Evolutionary conservation across 1,140 invertebrate genomes (phyloP).

Genomic region (Leptinotarsa lineolata): DNA sequence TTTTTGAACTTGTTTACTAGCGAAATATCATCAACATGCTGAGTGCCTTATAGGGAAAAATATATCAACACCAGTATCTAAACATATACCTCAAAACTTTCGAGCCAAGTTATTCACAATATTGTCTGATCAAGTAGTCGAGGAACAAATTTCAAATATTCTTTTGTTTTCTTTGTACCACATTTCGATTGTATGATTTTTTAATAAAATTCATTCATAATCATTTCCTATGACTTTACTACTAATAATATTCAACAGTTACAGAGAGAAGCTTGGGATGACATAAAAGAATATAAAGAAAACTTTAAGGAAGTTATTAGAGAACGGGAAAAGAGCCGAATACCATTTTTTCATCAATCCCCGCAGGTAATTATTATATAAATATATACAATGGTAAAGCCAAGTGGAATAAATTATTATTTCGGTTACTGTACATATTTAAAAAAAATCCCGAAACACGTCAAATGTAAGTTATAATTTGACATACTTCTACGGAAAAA

Average conservation of each 20-base stretch:
- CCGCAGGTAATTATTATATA: constrained; percentile 44
- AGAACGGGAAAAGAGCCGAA: constrained; percentile 41
- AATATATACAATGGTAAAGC: neutral
- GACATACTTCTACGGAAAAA: too few species aligned
- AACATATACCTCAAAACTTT: neutral
- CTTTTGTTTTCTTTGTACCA: too few species aligned
- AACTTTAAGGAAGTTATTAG: constrained; percentile 47
- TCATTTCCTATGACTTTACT: neutral
- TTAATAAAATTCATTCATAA: neutral
- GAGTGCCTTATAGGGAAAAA: too few species aligned
- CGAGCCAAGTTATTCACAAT: too few species aligned
- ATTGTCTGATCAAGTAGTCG: too few species aligned
- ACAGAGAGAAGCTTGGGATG: constrained; percentile 38
- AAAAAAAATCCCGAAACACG: too few species aligned
- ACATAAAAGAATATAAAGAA: constrained; percentile 46
- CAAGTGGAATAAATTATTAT: too few species aligned
- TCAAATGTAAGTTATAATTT: too few species aligned
- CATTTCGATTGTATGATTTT: constrained; percentile 7
- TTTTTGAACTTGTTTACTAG: too few species aligned
- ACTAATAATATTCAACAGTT: constrained; percentile 30
- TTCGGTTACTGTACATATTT: too few species aligned
- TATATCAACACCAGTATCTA: neutral
- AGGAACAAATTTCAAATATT: too few species aligned
- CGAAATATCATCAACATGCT: too few species aligned
- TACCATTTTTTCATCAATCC: constrained; percentile 47